These are phyloP conservation scores for Formicarius rufipectus DNA, from an alignment of 2,113 vertebrate genomes.

Conservation along the genomic window DNA sequence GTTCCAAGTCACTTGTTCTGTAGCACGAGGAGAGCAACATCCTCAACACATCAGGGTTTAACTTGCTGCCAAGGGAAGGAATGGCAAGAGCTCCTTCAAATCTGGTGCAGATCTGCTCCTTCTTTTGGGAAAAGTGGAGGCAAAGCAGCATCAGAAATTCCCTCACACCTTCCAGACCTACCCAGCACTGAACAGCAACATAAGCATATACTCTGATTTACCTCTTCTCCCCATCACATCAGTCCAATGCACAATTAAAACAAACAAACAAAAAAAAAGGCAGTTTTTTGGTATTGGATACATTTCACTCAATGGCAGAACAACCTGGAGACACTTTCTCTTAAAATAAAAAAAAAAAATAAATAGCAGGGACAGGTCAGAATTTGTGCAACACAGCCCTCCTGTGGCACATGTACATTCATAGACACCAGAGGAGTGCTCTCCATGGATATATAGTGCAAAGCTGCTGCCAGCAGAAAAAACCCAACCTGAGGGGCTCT, in stretches of 20 bases:
- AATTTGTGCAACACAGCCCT: constrained; percentile 34
- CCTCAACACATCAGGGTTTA: rapidly evolving
- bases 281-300: constrained; percentile 11
- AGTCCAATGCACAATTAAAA: neutral
- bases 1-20: neutral
- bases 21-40: neutral
- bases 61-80: neutral
- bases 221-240: neutral
- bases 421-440: constrained; percentile 25
- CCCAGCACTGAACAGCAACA: neutral
- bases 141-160: neutral
- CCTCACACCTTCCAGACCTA: neutral
- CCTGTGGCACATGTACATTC: constrained; percentile 35
- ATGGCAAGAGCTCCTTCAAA: neutral
- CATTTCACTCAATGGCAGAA: constrained; percentile 27
- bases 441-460: constrained; percentile 42
- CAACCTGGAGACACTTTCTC: neutral
- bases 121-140: neutral
- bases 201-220: neutral
- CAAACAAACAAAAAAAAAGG: neutral
- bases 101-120: neutral
- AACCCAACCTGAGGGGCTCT: neutral
- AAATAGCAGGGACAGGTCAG: constrained; percentile 36
- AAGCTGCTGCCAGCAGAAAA: constrained; percentile 44
- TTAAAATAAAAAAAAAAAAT: constrained; percentile 52